Percentiles rank a stretch among this genome's conserved stretches.
Evolutionary conservation across 2,113 vertebrate species (phyloP).

Genomic region (Anhinga anhinga): DNA sequence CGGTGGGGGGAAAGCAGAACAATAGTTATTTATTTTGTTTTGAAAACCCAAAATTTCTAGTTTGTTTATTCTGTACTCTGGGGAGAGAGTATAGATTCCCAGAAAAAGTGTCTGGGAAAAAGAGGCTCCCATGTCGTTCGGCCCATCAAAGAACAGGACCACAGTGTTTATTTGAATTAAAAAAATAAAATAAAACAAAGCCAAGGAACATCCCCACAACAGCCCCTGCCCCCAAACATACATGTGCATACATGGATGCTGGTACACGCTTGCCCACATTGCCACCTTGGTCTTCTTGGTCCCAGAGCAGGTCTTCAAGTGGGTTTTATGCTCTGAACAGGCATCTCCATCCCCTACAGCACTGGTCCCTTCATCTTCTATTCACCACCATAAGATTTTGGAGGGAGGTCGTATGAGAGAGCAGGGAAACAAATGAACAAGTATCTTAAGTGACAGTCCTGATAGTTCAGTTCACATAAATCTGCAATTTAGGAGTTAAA

Average conservation of each 20-base stretch:
- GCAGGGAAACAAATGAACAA: background rate
- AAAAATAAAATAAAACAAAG: background rate
- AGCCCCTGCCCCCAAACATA: background rate
- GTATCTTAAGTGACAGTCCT: background rate
- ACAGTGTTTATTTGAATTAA: background rate
- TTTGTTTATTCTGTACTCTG: background rate
- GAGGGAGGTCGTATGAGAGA: background rate
- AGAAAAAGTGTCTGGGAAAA: constrained; percentile 34
- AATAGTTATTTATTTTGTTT: constrained; percentile 48
- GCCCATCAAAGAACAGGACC: background rate
- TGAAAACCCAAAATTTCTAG: background rate
- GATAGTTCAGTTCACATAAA: background rate
- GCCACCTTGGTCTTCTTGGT: background rate
- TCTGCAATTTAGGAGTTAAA: background rate
- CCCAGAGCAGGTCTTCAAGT: background rate
- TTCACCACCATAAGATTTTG: background rate
- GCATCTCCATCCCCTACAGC: background rate
- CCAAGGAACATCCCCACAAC: background rate
- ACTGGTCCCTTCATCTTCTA: background rate
- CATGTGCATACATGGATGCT: background rate
- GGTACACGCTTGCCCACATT: background rate
- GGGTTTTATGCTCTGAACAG: background rate
- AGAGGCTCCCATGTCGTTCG: background rate
- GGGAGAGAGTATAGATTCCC: background rate
- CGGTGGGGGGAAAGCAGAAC: background rate